Percentiles rank a stretch among this genome's conserved stretches.
These are phyloP conservation scores for Propithecus deckenii DNA, from an alignment of 2,797 vertebrate species.

Conservation along the genomic window DNA sequence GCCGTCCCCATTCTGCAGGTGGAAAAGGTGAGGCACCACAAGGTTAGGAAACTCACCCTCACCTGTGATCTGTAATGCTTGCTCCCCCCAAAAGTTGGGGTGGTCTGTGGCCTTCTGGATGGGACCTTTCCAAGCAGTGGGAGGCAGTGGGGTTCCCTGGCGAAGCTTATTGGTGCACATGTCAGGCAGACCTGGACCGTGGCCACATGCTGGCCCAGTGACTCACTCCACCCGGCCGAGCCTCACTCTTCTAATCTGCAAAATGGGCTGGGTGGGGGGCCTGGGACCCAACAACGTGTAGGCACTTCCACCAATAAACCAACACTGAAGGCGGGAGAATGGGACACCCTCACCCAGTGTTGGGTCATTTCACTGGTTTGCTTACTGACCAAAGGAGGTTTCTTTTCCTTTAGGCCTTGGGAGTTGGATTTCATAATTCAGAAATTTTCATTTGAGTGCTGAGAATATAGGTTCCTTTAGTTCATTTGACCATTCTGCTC, in stretches of 20 bases:
- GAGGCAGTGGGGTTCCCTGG: neutral
- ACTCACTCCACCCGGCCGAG: accelerated
- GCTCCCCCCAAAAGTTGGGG: neutral
- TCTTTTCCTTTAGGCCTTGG: neutral
- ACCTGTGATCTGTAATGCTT: neutral
- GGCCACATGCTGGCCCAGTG: neutral
- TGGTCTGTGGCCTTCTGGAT: neutral
- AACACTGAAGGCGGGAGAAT: accelerated
- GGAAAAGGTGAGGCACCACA: neutral
- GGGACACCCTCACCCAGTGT: accelerated
- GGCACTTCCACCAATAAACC: neutral
- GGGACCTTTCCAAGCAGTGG: neutral
- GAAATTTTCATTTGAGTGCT: neutral
- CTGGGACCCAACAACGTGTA: accelerated
- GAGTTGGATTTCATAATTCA: neutral
- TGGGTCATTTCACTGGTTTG: neutral
- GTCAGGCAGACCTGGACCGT: neutral
- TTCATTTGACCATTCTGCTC: neutral
- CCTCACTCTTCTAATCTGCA: neutral
- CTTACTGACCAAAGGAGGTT: neutral
- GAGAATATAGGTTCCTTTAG: neutral
- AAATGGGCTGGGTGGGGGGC: neutral
- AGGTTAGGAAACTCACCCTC: neutral
- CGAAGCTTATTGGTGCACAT: accelerated
- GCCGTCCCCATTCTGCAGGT: neutral